Conservation (phyloP, 2,888 invertebrate genomes). For the Myathropa florea region DNA sequence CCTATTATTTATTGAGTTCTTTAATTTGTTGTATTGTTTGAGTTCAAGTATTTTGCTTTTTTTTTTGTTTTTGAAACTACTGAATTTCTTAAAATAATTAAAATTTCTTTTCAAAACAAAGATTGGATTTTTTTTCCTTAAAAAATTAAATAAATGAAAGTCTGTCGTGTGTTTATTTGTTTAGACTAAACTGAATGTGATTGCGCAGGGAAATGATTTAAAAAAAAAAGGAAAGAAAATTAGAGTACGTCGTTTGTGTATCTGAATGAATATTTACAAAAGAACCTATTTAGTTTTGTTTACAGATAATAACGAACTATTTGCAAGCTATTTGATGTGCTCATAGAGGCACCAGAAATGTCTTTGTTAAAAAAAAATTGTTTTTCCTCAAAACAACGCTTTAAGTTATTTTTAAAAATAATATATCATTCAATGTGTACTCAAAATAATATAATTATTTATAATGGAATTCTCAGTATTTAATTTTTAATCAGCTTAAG, state of each 20-base stretch:
- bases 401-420: conserved; percentile 6
- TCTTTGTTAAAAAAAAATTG: neutral
- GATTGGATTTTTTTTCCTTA: too few relatives aligned
- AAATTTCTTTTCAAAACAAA: conserved; percentile 44
- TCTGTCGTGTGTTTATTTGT: conserved; percentile 45
- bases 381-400: conserved; percentile 16
- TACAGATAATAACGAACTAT: conserved; percentile 20
- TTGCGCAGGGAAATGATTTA: conserved; percentile 53
- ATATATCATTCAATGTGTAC: conserved; percentile 10
- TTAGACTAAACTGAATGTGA: conserved; percentile 1
- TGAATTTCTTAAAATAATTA: conserved; percentile 50
- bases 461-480: conserved; percentile 20
- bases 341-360: conserved; percentile 18
- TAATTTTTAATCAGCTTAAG: conserved; percentile 19
- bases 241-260: conserved; percentile 34
- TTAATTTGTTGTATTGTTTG: conserved; percentile 9
- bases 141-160: conserved; percentile 47
- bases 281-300: conserved; percentile 10
- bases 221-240: neutral
- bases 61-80: conserved; percentile 43
- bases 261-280: conserved; percentile 62
- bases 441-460: conserved; percentile 39
- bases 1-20: neutral
- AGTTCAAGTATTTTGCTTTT: conserved; percentile 9
- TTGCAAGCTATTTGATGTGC: conserved; percentile 44